Evolutionary conservation across 35 echinoderm and acorn worm species (phyloP).

Genomic region (Lytechinus variegatus): DNA sequence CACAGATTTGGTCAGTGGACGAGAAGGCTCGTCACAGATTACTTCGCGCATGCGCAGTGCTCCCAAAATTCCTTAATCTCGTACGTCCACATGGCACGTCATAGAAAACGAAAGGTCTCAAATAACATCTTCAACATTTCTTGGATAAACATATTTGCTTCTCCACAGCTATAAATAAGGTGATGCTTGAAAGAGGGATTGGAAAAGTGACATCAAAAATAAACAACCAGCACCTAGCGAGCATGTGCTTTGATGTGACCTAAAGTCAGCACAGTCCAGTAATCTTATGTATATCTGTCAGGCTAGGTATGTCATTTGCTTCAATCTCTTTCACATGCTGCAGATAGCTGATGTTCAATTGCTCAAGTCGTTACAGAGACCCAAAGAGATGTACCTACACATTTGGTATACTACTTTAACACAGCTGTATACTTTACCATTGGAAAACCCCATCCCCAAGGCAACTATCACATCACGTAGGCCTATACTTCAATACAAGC

Average conservation of each 20-base stretch:
- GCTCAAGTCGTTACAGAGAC: not conserved
- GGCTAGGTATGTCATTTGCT: not conserved
- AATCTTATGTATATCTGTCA: conserved; percentile 1
- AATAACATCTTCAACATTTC: not conserved
- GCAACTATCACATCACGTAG: not conserved
- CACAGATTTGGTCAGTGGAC: too few relatives aligned
- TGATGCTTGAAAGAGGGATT: not conserved
- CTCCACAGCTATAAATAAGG: not conserved
- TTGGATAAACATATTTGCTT: not conserved
- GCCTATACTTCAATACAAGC: not conserved
- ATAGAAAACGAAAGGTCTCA: too few relatives aligned
- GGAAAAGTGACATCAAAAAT: not conserved
- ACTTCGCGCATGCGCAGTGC: too few relatives aligned
- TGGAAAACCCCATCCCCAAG: not conserved
- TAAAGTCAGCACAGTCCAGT: not conserved
- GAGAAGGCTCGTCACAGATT: too few relatives aligned
- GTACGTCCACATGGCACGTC: too few relatives aligned
- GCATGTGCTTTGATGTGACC: not conserved
- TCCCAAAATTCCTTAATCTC: too few relatives aligned
- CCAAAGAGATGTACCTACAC: not conserved
- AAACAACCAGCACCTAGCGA: not conserved
- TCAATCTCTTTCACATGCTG: not conserved
- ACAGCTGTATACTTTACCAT: not conserved
- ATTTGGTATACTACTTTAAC: not conserved
- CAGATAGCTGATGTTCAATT: not conserved